Base-by-base conservation (phyloP, 2,113 vertebrate species). In the Tyto alba region DNA sequence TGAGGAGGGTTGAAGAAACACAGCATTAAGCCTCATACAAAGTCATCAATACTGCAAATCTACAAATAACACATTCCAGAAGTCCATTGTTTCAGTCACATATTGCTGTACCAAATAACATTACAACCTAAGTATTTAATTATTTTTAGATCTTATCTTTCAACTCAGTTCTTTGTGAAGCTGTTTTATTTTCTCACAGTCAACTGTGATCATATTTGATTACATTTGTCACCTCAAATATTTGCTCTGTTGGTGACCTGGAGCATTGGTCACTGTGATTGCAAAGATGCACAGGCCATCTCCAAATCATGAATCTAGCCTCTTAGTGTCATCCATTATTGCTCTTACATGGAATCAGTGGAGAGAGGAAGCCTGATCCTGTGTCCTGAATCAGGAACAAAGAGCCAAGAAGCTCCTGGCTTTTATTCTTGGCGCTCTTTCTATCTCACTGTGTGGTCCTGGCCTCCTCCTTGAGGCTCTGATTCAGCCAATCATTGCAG, bases 361-460 rank as follows among this genome's bases (percentile, higher is more conserved):
- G 32, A 34, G 63, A 71, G 25, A 50, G 18, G 15, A 69, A 86
- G 47, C 38, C 56, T 71, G 34, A 20, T 81, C 34, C 73, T 9
- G 1, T 41, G 13, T 40, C 29, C 50, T 86, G 68, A 90, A 75
- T n/a, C 55, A 9, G 29, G 29, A 83, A 10, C 71, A 90, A 57
- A 69, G 55, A 84, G 62, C 53, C 85, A 62, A 57, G 88, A 83
- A 83, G 47, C 72, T 88, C 48, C 62, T 80, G 71, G 50, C 8
- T 69, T 91, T 90, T 90, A 27, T 80, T 91, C 72, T 66, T 88
- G 85, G 67, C 18, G 2, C 13, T 36, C 7, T 71, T 85, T 86
- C 36, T 40, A 73, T 43, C 82, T 93, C 20, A 5, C 47, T 90
- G 78, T 87, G 91, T 71, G 69, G 93, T 81, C 94, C 77, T 91